Evolutionary conservation across 2,113 vertebrate genomes (phyloP), one percentile per base, ranked within the genome.

Genomic region (Chaetodon auriga): DNA sequence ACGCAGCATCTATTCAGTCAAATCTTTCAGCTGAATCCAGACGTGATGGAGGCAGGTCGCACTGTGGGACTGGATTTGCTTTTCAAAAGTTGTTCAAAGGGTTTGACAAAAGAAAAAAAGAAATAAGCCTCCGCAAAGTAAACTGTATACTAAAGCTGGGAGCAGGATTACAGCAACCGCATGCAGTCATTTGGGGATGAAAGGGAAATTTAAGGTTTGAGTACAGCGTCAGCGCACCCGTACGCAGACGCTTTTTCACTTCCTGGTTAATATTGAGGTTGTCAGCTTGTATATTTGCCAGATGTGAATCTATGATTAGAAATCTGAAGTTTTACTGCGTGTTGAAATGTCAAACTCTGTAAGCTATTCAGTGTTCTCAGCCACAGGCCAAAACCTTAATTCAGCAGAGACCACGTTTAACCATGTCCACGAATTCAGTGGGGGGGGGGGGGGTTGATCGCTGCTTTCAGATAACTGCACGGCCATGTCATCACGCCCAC

Each of bases 61-160:
- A 12, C 55, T 5, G 12, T 71, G 19, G 38, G 57, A 80, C 41
- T 53, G 72, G 49, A 62, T 78, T 77, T 43, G 36, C 83, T 83
- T 85, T 88, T 81, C 82, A 85, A 74, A 90, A 80, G 65, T 70
- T 49, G 70, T 82, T 85, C 70, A 85, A 80, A 85, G 63, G 76
- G 25, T 71, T 70, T n/a, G 9, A 60, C 21, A 68, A 62, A 72
- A 73, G 51, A 23, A 63, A 66, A 61, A 48, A 25, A n/a, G 16
- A 63, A 71, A 41, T 60, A 54, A 65, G 53, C 11, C 60, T 62
- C 25, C 46, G 21, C 53, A 46, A 70, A 68, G 78, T 55, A 78
- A 78, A 70, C 58, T 60, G 51, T 36, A 1, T 46, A 53, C 65
- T 41, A 4, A 65, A 77, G 63, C 74, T 7, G 0, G 55, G 36